Percentiles rank a stretch among this genome's conserved stretches.
Conservation (phyloP, 2,113 vertebrate genomes). For the Anarrhichthys ocellatus region DNA sequence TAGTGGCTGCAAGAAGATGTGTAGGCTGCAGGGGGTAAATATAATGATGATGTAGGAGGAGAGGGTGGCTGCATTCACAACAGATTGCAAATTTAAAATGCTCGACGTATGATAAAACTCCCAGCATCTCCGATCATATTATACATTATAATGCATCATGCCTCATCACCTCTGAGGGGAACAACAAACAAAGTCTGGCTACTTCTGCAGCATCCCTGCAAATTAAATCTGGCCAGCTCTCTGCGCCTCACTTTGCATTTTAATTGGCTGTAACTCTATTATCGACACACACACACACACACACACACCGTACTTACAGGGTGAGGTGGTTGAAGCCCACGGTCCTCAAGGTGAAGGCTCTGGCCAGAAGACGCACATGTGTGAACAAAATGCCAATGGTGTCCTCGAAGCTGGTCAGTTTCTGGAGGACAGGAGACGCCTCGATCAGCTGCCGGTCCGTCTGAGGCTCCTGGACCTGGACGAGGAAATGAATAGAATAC, state of each 20-base stretch:
- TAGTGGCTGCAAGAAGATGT: slow-evolving; percentile 1
- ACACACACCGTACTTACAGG: slow-evolving; percentile 88
- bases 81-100: slow-evolving; percentile 50
- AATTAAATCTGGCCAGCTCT: slow-evolving; percentile 47
- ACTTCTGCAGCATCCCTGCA: slow-evolving; percentile 37
- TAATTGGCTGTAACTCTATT: slow-evolving; percentile 51
- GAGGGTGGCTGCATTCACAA: slow-evolving; percentile 13
- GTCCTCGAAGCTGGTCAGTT: slow-evolving; percentile 94
- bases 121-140: slow-evolving; percentile 55
- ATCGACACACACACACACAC: slow-evolving; percentile 9
- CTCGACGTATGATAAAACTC: slow-evolving; percentile 31
- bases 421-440: slow-evolving; percentile 97
- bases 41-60: slow-evolving; percentile 51
- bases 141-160: slow-evolving; percentile 52
- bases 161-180: slow-evolving; percentile 62
- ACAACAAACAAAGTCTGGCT: slow-evolving; percentile 12
- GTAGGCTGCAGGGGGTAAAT: slow-evolving; percentile 37
- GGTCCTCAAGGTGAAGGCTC: slow-evolving; percentile 96
- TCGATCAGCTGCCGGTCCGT: slow-evolving; percentile 96
- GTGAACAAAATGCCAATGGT: slow-evolving; percentile 95
- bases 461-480: slow-evolving; percentile 95
- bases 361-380: slow-evolving; percentile 93
- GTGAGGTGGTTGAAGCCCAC: slow-evolving; percentile 99
- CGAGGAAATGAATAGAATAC: neutral
- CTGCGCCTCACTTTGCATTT: slow-evolving; percentile 55